phyloP scores from a whole-genome alignment of 1,140 invertebrate genomes.

The Drosophila takahashii region DNA sequence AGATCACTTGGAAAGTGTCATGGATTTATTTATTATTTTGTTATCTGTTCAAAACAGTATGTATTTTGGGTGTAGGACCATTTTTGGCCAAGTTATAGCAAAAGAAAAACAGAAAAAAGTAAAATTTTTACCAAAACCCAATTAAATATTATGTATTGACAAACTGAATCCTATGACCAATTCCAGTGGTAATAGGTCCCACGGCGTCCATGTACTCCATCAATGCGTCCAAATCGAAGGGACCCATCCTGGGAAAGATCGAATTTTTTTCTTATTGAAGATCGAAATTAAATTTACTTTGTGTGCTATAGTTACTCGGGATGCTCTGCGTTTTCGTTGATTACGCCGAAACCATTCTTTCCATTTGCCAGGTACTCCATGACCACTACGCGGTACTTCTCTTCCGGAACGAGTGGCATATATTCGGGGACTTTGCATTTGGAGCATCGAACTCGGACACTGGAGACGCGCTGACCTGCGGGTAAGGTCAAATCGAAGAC shows the following conservation, averaged over 20 bases:
- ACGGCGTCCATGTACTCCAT: conserved; percentile 75
- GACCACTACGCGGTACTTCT: conserved; percentile 88
- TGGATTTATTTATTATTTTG: no score
- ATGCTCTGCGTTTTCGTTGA: conserved; percentile 62
- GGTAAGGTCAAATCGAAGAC: conserved; percentile 85
- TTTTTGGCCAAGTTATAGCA: no score
- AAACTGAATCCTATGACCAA: conserved; percentile 58
- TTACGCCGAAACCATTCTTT: conserved; percentile 87
- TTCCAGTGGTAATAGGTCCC: conserved; percentile 64
- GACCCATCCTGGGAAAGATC: conserved; percentile 44
- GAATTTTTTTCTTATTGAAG: not conserved
- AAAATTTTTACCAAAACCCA: no score
- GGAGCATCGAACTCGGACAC: conserved; percentile 87
- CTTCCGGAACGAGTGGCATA: conserved; percentile 84
- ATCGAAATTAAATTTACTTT: not conserved
- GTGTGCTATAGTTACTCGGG: conserved; percentile 36
- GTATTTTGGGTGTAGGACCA: no score
- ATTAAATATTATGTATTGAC: not conserved
- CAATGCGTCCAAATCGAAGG: conserved; percentile 69
- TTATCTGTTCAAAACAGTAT: no score
- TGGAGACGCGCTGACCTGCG: conserved; percentile 86
- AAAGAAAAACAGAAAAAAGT: no score
- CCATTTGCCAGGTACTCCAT: conserved; percentile 88
- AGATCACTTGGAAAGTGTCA: no score
- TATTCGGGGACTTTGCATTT: conserved; percentile 88